Evolutionary conservation across 2,888 invertebrate genomes (phyloP).

Genomic region (Drosophila villosipedis): DNA sequence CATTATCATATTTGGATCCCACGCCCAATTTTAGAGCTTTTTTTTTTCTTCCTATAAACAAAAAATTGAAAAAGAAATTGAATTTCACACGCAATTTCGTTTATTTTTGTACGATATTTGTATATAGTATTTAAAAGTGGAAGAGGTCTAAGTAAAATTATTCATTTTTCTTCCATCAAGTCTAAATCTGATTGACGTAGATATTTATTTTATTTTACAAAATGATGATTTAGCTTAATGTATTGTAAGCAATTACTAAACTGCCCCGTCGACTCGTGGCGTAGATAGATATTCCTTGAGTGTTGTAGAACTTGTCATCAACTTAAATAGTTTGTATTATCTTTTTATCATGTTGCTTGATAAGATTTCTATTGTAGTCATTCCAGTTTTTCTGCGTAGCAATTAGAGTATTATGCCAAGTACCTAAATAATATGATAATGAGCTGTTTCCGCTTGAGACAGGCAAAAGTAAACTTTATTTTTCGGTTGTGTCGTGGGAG

Average conservation of each 20-base stretch:
- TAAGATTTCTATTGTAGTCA: slow-evolving; percentile 26
- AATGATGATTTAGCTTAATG: neutral
- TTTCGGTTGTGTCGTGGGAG: slow-evolving; percentile 47
- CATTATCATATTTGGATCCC: slow-evolving; percentile 44
- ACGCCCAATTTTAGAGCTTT: slow-evolving; percentile 61
- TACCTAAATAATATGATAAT: slow-evolving; percentile 61
- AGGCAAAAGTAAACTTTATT: neutral
- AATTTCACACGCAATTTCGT: slow-evolving; percentile 71
- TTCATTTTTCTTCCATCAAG: neutral
- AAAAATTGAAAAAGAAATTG: slow-evolving; percentile 47
- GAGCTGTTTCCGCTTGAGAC: slow-evolving; percentile 55
- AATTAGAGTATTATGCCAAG: slow-evolving; percentile 54
- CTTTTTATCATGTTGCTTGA: slow-evolving; percentile 35
- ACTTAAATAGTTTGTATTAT: neutral
- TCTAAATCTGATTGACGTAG: neutral
- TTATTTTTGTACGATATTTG: slow-evolving; percentile 57
- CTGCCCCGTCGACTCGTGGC: neutral
- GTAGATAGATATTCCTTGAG: slow-evolving; percentile 29
- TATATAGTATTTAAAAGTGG: neutral
- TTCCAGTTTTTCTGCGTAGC: slow-evolving; percentile 30
- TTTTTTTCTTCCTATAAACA: slow-evolving; percentile 57
- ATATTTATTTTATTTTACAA: neutral
- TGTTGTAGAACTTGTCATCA: slow-evolving; percentile 7
- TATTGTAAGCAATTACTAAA: neutral
- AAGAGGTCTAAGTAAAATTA: neutral